Base-by-base conservation (phyloP, 2,888 invertebrate species). In the Platycheirus rosarum region DNA sequence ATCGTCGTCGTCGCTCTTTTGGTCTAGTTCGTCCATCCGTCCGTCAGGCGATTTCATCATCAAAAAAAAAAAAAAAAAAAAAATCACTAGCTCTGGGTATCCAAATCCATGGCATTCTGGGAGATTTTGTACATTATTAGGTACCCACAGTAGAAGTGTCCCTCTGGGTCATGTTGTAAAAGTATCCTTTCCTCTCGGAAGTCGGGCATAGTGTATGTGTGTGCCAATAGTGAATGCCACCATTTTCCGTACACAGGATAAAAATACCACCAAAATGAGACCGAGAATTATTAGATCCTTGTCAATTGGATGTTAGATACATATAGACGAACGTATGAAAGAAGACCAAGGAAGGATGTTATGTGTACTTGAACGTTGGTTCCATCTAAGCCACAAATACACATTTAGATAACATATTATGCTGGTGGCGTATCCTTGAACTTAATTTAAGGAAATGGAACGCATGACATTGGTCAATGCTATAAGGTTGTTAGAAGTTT, bases 211-310 rank as follows among this genome's bases (percentile, higher is more conserved):
- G 44, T 18, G 23, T 57, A 57, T 40, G 14, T 11, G 13, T 11
- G 16, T 23, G 35, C 6, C 14, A 11, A 14, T 57, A 23, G 20
- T 78, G 29, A 37, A 57, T 13, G 32, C n/a, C 44, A 75, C 68
- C 42, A 69, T 62, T 20, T 35, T 68, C 42, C 16, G 5, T 8
- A 40, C 32, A 29, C 23, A 13, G 62, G 42, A 63, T 14, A 40
- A 69, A 46, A 55, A 62, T 18, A 14, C 6, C 26, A 26, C 63
- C 51, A 49, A 71, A 80, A 80, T 48, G 65, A 70, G 48, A 76
- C 65, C 70, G 57, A 80, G 62, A 70, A 76, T 76, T 76, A 76
- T 76, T 80, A 66, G 80, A 66, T 70, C 65, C 71, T 57, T 69
- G 37, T 60, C 35, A 62, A 60, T 60, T 60, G 44, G 62, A 40